Conservation (phyloP, 2,888 invertebrate genomes). For the Leucophenga maculata region DNA sequence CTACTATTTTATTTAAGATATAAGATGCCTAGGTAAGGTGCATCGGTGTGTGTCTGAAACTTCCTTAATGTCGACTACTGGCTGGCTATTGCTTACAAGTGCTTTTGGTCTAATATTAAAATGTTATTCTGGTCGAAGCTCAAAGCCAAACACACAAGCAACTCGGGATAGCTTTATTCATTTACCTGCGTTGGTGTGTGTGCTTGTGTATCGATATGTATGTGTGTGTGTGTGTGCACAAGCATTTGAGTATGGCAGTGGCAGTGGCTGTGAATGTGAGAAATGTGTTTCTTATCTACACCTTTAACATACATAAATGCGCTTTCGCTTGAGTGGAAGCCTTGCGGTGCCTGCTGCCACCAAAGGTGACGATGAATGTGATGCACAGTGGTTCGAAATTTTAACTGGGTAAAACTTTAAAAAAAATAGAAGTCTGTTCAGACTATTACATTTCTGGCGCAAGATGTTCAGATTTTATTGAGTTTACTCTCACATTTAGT, state of each 20-base stretch:
- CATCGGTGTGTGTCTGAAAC: background rate
- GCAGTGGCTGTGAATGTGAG: conserved; percentile 8
- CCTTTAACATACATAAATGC: conserved; percentile 10
- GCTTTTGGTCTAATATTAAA: conserved; percentile 60
- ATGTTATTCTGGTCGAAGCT: conserved; percentile 54
- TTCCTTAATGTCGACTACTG: conserved; percentile 29
- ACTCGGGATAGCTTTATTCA: background rate
- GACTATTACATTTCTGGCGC: too few species aligned
- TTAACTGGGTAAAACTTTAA: too few species aligned
- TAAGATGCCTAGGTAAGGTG: background rate
- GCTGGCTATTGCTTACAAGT: conserved; percentile 49
- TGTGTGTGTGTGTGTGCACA: background rate
- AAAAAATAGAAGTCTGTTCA: too few species aligned
- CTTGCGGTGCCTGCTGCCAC: background rate
- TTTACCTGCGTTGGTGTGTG: background rate
- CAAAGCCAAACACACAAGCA: background rate
- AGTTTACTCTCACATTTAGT: too few species aligned
- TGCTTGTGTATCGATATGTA: conserved; percentile 24
- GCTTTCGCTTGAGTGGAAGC: background rate
- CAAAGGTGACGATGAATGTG: conserved; percentile 13
- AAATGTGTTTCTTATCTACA: conserved; percentile 22
- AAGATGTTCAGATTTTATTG: too few species aligned
- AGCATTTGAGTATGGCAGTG: too few species aligned
- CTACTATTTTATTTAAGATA: too few species aligned
- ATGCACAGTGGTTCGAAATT: too few species aligned